Conservation (phyloP, 2,113 vertebrate species). For the Chloropsis cyanopogon region DNA sequence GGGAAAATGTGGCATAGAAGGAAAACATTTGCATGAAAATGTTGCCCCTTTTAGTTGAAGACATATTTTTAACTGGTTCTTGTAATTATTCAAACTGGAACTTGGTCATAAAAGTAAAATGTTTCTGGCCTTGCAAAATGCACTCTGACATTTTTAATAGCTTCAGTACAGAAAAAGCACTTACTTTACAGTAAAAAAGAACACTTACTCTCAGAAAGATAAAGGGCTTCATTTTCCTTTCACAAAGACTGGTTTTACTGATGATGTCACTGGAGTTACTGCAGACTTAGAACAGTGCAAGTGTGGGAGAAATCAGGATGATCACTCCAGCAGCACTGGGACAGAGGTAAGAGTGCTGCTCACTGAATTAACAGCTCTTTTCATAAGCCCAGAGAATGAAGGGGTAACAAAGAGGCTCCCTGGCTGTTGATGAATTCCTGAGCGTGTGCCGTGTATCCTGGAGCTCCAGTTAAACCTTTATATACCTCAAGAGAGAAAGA, state of each 20-base stretch:
- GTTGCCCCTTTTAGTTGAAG: background rate
- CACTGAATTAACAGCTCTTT: slow-evolving; percentile 13
- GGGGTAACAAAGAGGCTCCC: background rate
- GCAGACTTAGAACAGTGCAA: background rate
- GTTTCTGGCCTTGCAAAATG: background rate
- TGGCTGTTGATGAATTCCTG: slow-evolving; percentile 24
- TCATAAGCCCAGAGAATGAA: background rate
- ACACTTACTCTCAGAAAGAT: background rate
- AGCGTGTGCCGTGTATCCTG: background rate
- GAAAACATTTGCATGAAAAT: background rate
- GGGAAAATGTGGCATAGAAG: background rate
- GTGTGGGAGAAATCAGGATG: background rate
- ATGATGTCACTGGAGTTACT: background rate
- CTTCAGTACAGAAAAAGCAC: background rate
- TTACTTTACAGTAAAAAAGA: background rate
- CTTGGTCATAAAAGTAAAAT: slow-evolving; percentile 1
- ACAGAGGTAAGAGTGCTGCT: background rate
- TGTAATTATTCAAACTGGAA: slow-evolving; percentile 22
- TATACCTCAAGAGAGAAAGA: background rate
- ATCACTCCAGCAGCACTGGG: background rate
- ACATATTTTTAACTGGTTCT: background rate
- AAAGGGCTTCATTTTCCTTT: slow-evolving; percentile 6
- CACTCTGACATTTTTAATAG: slow-evolving; percentile 11
- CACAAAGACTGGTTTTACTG: background rate
- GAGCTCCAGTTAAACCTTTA: slow-evolving; percentile 34